Percentiles rank a stretch among this genome's conserved stretches.
phyloP scores from a whole-genome alignment of 1,140 invertebrate genomes.

The Solen grandis region DNA sequence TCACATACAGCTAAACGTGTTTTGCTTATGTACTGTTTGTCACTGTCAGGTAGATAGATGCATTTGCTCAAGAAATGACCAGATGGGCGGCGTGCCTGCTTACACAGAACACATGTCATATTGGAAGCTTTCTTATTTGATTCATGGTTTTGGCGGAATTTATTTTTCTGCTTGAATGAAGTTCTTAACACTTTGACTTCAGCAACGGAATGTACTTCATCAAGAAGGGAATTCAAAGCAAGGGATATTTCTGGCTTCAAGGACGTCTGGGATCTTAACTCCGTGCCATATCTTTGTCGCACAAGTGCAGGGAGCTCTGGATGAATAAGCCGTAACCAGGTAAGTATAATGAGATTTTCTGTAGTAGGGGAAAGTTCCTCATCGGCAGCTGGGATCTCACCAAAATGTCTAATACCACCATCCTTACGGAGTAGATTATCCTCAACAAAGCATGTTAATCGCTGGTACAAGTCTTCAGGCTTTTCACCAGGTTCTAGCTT shows the following conservation, averaged over 20 bases:
- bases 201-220: constrained; percentile 31
- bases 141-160: background rate
- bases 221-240: constrained; percentile 17
- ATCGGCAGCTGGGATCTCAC: constrained; percentile 37
- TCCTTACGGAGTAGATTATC: constrained; percentile 53
- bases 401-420: constrained; percentile 51
- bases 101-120: constrained; percentile 7
- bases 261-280: constrained; percentile 47
- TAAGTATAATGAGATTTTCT: constrained; percentile 64
- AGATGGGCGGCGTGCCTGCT: background rate
- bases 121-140: too few species aligned
- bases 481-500: constrained; percentile 54
- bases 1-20: too few species aligned
- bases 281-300: constrained; percentile 63
- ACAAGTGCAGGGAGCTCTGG: constrained; percentile 56
- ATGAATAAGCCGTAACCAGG: constrained; percentile 61
- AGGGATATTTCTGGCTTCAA: constrained; percentile 19
- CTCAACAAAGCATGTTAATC: constrained; percentile 50
- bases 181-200: constrained; percentile 40
- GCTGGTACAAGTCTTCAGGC: constrained; percentile 60
- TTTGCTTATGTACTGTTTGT: constrained; percentile 6
- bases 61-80: constrained; percentile 13
- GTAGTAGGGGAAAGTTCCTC: constrained; percentile 59
- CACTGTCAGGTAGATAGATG: constrained; percentile 4
- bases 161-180: constrained; percentile 26